Conservation (phyloP, 2,888 invertebrate genomes). For the Drosophila subsilvestris region DNA sequence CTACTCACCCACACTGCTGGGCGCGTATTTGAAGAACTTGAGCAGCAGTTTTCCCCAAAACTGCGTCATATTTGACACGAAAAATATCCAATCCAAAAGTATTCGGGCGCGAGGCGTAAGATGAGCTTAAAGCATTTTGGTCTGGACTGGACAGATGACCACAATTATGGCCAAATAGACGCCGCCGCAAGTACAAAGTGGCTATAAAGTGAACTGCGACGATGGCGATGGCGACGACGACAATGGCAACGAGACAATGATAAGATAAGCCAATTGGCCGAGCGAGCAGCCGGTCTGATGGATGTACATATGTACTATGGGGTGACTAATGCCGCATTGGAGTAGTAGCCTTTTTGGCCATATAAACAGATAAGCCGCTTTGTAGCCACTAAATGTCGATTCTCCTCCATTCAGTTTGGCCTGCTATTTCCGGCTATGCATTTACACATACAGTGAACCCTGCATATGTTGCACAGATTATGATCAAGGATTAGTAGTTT, state of each 20-base stretch:
- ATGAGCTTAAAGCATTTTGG: slow-evolving; percentile 30
- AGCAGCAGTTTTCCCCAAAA: slow-evolving; percentile 70
- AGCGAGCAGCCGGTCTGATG: not conserved
- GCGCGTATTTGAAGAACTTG: slow-evolving; percentile 75
- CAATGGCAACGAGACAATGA: slow-evolving; percentile 29
- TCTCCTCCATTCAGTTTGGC: not conserved
- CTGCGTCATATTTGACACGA: slow-evolving; percentile 61
- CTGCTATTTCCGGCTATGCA: not conserved
- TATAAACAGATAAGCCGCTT: slow-evolving; percentile 30
- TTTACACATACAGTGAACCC: not conserved
- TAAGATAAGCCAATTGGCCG: slow-evolving; percentile 33
- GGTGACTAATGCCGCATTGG: slow-evolving; percentile 39
- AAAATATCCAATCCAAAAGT: not conserved
- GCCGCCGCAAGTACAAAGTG: slow-evolving; percentile 6
- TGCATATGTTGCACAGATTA: not conserved
- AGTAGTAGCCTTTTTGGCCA: slow-evolving; percentile 29
- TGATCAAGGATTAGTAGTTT: not conserved
- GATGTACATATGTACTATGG: slow-evolving; percentile 7
- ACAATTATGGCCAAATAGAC: slow-evolving; percentile 14
- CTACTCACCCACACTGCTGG: slow-evolving; percentile 78
- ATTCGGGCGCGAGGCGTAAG: not conserved
- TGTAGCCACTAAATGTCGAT: slow-evolving; percentile 4
- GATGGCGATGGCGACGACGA: slow-evolving; percentile 19
- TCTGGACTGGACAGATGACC: slow-evolving; percentile 7
- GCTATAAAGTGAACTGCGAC: slow-evolving; percentile 8